phyloP scores from a whole-genome alignment of 2,888 invertebrate genomes.

The Noctua janthina region DNA sequence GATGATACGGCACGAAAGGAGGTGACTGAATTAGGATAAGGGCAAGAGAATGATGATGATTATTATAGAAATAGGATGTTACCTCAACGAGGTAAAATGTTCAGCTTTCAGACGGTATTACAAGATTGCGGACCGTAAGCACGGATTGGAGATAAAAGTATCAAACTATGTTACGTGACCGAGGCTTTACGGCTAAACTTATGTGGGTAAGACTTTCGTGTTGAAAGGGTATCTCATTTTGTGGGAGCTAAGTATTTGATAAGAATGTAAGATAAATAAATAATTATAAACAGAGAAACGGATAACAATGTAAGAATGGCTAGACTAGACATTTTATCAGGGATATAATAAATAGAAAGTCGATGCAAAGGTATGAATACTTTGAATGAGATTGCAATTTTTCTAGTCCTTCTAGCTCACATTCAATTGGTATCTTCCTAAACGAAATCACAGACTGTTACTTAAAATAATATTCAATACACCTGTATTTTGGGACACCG shows the following conservation, averaged over 20 bases:
- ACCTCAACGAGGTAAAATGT: slow-evolving; percentile 28
- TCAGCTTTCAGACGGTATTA: slow-evolving; percentile 27
- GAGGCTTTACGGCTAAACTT: slow-evolving; percentile 52
- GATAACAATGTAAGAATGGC: background rate
- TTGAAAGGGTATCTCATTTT: slow-evolving; percentile 34
- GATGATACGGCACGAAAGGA: too few relatives aligned
- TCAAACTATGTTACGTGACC: slow-evolving; percentile 55
- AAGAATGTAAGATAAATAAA: slow-evolving; percentile 2
- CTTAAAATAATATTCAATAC: too few relatives aligned
- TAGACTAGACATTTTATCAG: background rate
- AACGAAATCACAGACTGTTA: background rate
- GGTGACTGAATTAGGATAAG: too few relatives aligned
- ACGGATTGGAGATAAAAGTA: slow-evolving; percentile 60
- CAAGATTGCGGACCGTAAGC: slow-evolving; percentile 34
- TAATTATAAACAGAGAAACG: background rate
- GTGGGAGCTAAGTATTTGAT: background rate
- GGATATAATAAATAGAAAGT: background rate
- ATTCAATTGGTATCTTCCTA: background rate
- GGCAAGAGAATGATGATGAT: background rate
- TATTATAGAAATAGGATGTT: background rate
- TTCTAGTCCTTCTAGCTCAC: background rate
- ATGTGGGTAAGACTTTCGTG: slow-evolving; percentile 33
- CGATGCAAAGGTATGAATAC: background rate
- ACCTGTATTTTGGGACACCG: too few relatives aligned
- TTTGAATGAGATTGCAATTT: background rate